Conservation (phyloP, 2,113 vertebrate genomes). For the Embiotoca jacksoni region DNA sequence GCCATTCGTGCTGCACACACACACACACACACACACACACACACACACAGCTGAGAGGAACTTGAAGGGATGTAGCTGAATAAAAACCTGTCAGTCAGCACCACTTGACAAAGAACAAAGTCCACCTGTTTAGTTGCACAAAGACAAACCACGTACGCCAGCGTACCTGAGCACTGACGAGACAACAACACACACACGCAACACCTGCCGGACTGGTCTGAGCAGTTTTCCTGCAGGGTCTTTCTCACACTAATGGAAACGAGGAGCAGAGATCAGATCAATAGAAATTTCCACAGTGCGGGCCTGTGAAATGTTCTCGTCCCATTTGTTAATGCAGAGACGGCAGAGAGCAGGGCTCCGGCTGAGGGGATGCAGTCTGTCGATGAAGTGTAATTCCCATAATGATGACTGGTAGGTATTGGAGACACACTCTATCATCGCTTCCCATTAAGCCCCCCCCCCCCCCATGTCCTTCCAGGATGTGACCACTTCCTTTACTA, state of each 20-base stretch:
- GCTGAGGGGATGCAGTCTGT: conserved; percentile 42
- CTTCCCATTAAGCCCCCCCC: conserved; percentile 68
- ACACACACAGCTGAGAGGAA: conserved; percentile 4
- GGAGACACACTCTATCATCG: conserved; percentile 63
- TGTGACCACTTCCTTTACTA: conserved; percentile 55
- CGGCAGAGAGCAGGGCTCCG: conserved; percentile 32
- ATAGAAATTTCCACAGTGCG: conserved; percentile 67
- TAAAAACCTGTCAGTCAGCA: not conserved
- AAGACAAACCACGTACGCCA: conserved; percentile 43
- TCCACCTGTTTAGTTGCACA: not conserved
- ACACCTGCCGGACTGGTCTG: conserved; percentile 68
- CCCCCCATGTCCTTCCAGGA: conserved; percentile 64
- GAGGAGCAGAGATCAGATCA: conserved; percentile 57
- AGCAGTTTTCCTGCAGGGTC: conserved; percentile 58
- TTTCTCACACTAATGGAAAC: conserved; percentile 62
- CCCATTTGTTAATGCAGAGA: conserved; percentile 50
- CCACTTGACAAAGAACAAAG: conserved; percentile 28
- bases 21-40: too few species aligned
- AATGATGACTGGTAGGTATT: conserved; percentile 68
- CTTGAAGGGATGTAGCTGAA: conserved; percentile 5
- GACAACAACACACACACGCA: conserved; percentile 11
- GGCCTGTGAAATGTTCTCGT: conserved; percentile 39
- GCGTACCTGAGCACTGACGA: conserved; percentile 56
- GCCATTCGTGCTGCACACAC: not conserved
- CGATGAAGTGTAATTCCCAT: conserved; percentile 65